Evolutionary conservation across 2,113 vertebrate species (phyloP).

Genomic region (Ariopsis seemanni): DNA sequence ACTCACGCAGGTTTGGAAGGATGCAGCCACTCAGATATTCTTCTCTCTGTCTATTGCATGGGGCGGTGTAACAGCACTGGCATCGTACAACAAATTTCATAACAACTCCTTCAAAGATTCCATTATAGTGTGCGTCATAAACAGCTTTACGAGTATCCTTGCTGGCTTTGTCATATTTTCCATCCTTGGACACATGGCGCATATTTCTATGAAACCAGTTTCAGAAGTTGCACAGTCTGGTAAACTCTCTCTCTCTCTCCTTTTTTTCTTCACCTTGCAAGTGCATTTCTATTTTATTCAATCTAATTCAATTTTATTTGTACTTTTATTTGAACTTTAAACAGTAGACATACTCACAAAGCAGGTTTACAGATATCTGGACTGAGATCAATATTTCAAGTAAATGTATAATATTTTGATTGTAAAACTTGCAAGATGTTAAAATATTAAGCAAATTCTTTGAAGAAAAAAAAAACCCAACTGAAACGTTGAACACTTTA

Average conservation of each 20-base stretch:
- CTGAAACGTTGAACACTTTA: background rate
- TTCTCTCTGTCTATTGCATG: constrained; percentile 88
- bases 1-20: constrained; percentile 86
- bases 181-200: constrained; percentile 93
- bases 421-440: background rate
- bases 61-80: constrained; percentile 87
- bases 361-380: background rate
- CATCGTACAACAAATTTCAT: constrained; percentile 93
- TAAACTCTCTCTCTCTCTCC: constrained; percentile 56
- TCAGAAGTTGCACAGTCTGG: constrained; percentile 88
- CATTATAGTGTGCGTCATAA: constrained; percentile 84
- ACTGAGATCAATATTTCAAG: background rate
- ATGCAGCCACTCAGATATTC: constrained; percentile 94
- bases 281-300: background rate
- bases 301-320: background rate
- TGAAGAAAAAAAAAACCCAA: too few species aligned
- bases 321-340: background rate
- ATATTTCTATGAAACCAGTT: constrained; percentile 78
- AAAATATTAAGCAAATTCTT: background rate
- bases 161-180: constrained; percentile 97
- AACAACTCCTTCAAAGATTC: constrained; percentile 90
- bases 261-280: background rate
- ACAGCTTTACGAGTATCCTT: constrained; percentile 87
- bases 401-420: background rate
- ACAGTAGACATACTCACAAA: background rate